Evolutionary conservation across 2,113 vertebrate species (phyloP).

Genomic region (Octodon degus): DNA sequence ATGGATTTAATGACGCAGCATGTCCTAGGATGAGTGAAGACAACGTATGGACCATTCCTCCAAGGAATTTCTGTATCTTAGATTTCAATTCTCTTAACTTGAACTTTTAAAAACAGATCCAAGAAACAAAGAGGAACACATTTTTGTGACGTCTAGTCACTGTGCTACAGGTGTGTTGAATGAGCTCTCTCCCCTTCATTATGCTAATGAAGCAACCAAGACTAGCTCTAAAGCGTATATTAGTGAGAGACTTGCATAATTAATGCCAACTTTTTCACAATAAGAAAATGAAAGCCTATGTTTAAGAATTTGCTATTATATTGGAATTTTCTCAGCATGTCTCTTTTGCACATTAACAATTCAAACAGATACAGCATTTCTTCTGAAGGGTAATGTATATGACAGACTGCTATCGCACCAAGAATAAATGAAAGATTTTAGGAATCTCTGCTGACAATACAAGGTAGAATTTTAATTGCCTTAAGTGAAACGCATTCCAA

Average conservation of each 20-base stretch:
- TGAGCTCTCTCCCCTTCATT: constrained; percentile 54
- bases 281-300: constrained; percentile 76
- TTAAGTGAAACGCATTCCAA: constrained; percentile 74
- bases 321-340: constrained; percentile 70
- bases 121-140: constrained; percentile 3
- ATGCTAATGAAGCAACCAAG: constrained; percentile 65
- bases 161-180: constrained; percentile 50
- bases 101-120: constrained; percentile 32
- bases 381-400: constrained; percentile 75
- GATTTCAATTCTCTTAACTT: constrained; percentile 35
- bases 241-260: constrained; percentile 61
- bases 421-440: constrained; percentile 78
- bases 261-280: constrained; percentile 67
- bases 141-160: neutral
- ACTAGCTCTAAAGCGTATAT: constrained; percentile 67
- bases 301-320: constrained; percentile 79
- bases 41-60: neutral
- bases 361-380: constrained; percentile 71
- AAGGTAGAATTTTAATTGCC: constrained; percentile 75
- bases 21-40: neutral
- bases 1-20: neutral
- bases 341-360: constrained; percentile 75
- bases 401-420: constrained; percentile 60
- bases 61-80: neutral
- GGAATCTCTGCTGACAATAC: constrained; percentile 73